Percentiles rank a stretch among this genome's conserved stretches.
Conservation (phyloP, 2,113 vertebrate genomes). For the Oreochromis tanganicae region DNA sequence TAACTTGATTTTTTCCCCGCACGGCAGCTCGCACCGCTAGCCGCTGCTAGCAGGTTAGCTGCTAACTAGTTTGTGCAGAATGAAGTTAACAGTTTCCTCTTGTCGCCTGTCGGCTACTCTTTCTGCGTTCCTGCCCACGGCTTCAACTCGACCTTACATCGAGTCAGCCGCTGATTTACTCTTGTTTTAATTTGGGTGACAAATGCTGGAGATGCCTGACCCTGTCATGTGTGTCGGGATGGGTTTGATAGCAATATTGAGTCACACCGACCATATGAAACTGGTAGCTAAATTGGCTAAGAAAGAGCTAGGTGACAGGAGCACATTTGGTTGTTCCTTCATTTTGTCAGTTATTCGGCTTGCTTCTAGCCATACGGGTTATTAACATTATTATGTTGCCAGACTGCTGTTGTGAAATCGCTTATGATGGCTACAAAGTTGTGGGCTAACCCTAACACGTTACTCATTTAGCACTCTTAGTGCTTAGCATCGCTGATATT, state of each 20-base stretch:
- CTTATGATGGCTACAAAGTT: not conserved
- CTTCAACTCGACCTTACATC: rapidly evolving
- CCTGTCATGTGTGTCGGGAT: constrained; percentile 6
- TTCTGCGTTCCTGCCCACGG: rapidly evolving
- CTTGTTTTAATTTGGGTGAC: not conserved
- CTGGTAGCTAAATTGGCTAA: not conserved
- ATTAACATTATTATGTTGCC: not conserved
- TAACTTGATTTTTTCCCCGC: constrained; percentile 45
- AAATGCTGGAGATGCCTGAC: not conserved
- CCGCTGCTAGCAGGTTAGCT: constrained; percentile 42
- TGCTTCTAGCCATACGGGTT: not conserved
- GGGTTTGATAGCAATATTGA: not conserved
- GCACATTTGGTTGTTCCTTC: not conserved
- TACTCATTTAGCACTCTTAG: not conserved
- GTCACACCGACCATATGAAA: not conserved
- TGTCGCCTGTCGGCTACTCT: not conserved
- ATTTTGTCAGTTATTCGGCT: not conserved
- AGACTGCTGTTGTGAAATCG: constrained; percentile 27
- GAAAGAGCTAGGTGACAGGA: not conserved
- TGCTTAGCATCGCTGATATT: not conserved
- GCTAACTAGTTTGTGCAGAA: constrained; percentile 19
- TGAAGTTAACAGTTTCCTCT: not conserved
- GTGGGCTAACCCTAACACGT: not conserved
- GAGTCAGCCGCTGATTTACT: not conserved
- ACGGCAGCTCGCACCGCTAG: not conserved